A percentile compares a stretch with the other conserved stretches of the same genome.
These are phyloP conservation scores for Micromesistius poutassou DNA, from an alignment of 2,797 vertebrate species.

Conservation along the genomic window DNA sequence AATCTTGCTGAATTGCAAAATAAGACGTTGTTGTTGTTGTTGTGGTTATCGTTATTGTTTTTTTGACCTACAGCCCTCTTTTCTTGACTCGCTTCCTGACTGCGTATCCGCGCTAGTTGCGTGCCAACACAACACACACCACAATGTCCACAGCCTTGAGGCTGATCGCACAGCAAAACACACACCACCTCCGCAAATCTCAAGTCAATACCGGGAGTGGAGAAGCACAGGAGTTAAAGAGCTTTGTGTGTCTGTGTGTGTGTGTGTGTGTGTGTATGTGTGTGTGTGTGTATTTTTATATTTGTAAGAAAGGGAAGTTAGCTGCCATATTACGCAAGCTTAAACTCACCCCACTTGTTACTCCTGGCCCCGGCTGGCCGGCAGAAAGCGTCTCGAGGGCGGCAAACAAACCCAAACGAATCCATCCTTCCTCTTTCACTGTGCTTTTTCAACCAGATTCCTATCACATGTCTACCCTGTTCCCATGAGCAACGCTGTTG, in stretches of 20 bases:
- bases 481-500: no score
- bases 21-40: not conserved
- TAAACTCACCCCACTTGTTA: not conserved
- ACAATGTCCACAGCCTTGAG: slow-evolving; percentile 50
- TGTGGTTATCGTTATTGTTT: slow-evolving; percentile 4
- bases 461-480: no score
- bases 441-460: no score
- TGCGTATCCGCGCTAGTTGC: slow-evolving; percentile 27
- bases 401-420: no score
- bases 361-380: not conserved
- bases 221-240: not conserved
- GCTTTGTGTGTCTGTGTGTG: not conserved
- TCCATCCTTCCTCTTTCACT: not conserved
- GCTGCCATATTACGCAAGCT: slow-evolving; percentile 1
- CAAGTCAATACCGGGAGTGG: not conserved
- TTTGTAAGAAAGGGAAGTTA: not conserved
- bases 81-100: slow-evolving; percentile 13
- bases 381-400: not conserved
- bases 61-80: slow-evolving; percentile 30
- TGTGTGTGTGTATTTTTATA: not conserved
- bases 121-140: slow-evolving; percentile 35
- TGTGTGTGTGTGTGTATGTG: not conserved
- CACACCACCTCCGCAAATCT: slow-evolving; percentile 20
- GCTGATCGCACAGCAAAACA: slow-evolving; percentile 25
- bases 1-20: slow-evolving; percentile 32